Conservation (phyloP, 2,113 vertebrate species). For the Lycocorax pyrrhopterus region DNA sequence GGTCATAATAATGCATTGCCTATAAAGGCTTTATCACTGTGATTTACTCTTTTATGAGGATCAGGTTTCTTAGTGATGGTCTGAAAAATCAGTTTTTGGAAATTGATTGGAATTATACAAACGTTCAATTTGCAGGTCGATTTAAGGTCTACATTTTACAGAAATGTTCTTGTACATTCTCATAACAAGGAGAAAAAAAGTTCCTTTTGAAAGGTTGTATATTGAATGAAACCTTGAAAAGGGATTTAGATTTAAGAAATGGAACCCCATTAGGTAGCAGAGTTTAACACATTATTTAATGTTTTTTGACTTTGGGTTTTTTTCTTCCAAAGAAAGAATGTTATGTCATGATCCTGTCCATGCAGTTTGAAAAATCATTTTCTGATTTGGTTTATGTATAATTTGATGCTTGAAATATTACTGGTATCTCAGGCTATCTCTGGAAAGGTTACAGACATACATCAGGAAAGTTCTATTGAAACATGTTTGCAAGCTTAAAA, state of each 20-base stretch:
- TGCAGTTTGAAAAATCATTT: neutral
- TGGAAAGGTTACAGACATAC: neutral
- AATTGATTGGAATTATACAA: neutral
- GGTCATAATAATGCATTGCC: neutral
- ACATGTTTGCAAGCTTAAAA: neutral
- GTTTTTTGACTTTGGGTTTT: accelerated
- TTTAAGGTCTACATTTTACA: neutral
- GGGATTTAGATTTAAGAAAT: neutral
- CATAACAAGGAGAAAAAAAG: neutral
- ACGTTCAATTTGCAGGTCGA: neutral
- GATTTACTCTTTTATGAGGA: neutral
- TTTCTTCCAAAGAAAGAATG: neutral
- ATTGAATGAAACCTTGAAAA: neutral
- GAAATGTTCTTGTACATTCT: neutral
- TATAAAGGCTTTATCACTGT: neutral
- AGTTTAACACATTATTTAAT: neutral
- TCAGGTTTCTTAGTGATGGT: neutral
- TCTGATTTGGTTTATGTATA: neutral
- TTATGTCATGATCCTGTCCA: neutral
- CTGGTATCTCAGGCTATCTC: neutral
- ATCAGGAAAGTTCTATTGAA: neutral
- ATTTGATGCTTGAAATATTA: neutral
- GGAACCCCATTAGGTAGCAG: neutral
- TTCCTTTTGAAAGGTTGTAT: neutral
- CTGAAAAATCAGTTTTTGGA: neutral